A percentile compares a stretch with the other conserved stretches of the same genome.
Conservation (phyloP, 2,888 invertebrate genomes). For the Drosophila siamana region DNA sequence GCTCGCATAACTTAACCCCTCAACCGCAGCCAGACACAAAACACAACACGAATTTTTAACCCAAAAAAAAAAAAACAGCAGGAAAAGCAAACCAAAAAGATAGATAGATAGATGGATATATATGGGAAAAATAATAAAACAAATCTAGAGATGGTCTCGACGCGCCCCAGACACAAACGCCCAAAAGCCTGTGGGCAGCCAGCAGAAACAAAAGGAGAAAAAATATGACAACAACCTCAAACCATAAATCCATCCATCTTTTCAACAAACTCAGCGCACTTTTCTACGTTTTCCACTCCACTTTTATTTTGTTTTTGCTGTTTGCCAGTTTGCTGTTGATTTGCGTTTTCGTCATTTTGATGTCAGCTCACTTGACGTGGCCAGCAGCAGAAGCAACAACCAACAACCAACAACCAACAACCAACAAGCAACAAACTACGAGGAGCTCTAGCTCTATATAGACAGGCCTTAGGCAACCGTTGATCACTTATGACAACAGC, state of each 20-base stretch:
- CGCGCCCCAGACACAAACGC: slow-evolving; percentile 40
- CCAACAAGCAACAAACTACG: too few relatives aligned
- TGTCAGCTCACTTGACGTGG: slow-evolving; percentile 78
- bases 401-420: slow-evolving; percentile 36
- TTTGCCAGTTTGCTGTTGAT: slow-evolving; percentile 78
- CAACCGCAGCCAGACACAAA: slow-evolving; percentile 21
- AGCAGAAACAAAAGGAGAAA: neutral
- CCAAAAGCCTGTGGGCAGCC: slow-evolving; percentile 20
- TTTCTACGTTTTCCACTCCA: slow-evolving; percentile 12
- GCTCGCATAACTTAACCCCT: slow-evolving; percentile 53
- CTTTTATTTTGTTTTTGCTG: slow-evolving; percentile 36
- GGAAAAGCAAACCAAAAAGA: neutral
- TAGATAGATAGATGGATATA: slow-evolving; percentile 1
- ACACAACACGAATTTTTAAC: slow-evolving; percentile 2
- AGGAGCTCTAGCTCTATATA: slow-evolving; percentile 24
- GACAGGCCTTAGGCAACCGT: slow-evolving; percentile 65
- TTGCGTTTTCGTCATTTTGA: slow-evolving; percentile 81
- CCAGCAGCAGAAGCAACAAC: slow-evolving; percentile 32
- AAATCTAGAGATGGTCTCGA: slow-evolving; percentile 47
- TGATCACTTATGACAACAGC: slow-evolving; percentile 80
- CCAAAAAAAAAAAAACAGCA: neutral
- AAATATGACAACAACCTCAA: slow-evolving; percentile 9
- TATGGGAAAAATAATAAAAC: slow-evolving; percentile 18
- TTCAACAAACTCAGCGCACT: slow-evolving; percentile 63
- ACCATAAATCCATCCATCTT: slow-evolving; percentile 76